Percentiles rank a stretch among this genome's conserved stretches.
Evolutionary conservation across 2,113 vertebrate genomes (phyloP).

Genomic region (Gasterosteus aculeatus): DNA sequence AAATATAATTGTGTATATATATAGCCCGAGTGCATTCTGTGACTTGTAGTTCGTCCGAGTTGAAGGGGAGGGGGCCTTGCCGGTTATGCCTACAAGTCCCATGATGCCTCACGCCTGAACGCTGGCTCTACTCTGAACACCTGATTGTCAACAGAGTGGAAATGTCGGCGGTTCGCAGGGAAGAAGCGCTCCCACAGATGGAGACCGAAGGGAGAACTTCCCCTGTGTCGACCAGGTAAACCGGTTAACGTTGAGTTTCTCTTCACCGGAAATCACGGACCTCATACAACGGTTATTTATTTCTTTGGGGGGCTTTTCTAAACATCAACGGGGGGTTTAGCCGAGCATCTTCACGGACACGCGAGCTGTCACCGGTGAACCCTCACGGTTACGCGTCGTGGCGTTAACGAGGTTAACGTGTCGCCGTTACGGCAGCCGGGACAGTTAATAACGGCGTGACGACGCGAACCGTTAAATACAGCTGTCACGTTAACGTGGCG

Average conservation of each 20-base stretch:
- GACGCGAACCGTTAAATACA: not conserved
- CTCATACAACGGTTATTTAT: not conserved
- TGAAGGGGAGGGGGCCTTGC: rapidly evolving
- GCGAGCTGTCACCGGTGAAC: constrained; percentile 34
- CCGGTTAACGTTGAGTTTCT: not conserved
- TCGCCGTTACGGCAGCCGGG: constrained; percentile 13
- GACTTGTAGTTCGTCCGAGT: constrained; percentile 48
- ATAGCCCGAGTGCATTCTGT: constrained; percentile 51
- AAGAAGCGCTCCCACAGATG: constrained; percentile 75
- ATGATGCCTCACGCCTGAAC: constrained; percentile 34
- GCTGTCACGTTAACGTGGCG: not conserved
- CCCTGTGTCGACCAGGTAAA: constrained; percentile 71
- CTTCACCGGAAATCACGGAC: not conserved
- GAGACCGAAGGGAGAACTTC: constrained; percentile 77
- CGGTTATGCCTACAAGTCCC: constrained; percentile 65
- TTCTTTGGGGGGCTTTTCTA: not conserved
- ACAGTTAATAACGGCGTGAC: constrained; percentile 11
- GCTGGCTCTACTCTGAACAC: constrained; percentile 39
- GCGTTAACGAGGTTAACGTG: not conserved
- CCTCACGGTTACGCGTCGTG: not conserved
- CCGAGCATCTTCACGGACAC: constrained; percentile 50
- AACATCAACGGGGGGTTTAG: not conserved
- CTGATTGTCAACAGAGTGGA: constrained; percentile 75
- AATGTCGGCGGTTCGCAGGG: constrained; percentile 70
- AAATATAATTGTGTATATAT: too few species aligned